phyloP scores from a whole-genome alignment of 2,113 vertebrate species.

The Ancistrus triradiatus region DNA sequence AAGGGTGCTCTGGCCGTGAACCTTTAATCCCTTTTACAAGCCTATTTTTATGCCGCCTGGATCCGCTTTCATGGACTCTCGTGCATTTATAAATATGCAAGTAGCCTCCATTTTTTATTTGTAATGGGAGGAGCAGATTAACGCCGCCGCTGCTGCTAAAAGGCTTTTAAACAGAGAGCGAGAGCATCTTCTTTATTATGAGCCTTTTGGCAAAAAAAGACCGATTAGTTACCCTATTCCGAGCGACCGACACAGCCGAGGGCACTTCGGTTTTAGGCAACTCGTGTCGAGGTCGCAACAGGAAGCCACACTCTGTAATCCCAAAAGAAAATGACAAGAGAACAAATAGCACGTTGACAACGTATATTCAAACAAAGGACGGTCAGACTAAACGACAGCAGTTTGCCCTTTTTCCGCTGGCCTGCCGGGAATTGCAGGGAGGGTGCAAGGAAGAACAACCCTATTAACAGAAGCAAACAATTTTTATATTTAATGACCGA shows the following conservation, averaged over 20 bases:
- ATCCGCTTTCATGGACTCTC: constrained; percentile 50
- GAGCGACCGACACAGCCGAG: not conserved
- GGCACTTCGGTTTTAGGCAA: constrained; percentile 3
- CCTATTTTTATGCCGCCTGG: constrained; percentile 54
- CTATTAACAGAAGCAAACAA: constrained; percentile 57
- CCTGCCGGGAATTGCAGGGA: not conserved
- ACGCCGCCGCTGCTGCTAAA: constrained; percentile 24
- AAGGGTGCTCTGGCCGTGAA: constrained; percentile 54
- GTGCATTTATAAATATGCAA: constrained; percentile 65
- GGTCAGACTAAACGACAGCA: not conserved
- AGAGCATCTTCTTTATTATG: constrained; percentile 22
- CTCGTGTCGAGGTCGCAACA: no score
- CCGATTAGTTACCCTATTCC: not conserved
- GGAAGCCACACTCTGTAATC: not conserved
- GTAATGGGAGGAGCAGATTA: constrained; percentile 27
- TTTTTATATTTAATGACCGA: constrained; percentile 66
- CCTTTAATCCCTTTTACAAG: constrained; percentile 58
- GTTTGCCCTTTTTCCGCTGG: no score
- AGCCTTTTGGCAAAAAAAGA: constrained; percentile 44
- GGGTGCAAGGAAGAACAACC: constrained; percentile 45
- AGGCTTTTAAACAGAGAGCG: constrained; percentile 48
- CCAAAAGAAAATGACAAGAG: not conserved
- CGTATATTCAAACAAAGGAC: not conserved
- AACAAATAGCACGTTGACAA: constrained; percentile 11
- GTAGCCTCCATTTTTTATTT: constrained; percentile 44